Evolutionary conservation across 1,140 invertebrate species (phyloP).

Genomic region (Trichogramma pretiosum): DNA sequence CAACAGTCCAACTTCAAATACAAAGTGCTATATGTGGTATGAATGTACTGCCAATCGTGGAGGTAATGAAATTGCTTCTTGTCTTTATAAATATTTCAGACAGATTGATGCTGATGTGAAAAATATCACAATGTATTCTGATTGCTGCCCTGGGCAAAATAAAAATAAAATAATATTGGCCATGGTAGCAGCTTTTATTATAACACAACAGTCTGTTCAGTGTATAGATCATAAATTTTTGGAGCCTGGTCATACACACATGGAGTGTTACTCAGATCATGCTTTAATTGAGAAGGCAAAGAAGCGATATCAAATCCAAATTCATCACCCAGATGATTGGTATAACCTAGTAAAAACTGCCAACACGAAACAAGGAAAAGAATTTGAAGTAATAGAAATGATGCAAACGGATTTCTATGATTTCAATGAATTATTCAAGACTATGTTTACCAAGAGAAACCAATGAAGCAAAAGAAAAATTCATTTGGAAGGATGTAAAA

Average conservation of each 20-base stretch:
- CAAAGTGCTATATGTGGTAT: slow-evolving; percentile 3
- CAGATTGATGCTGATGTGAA: slow-evolving; percentile 16
- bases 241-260: slow-evolving; percentile 29
- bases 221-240: slow-evolving; percentile 33
- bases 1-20: not conserved
- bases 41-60: not conserved
- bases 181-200: slow-evolving; percentile 20
- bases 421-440: slow-evolving; percentile 5
- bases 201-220: slow-evolving; percentile 17
- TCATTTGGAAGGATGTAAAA: slow-evolving; percentile 8
- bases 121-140: slow-evolving; percentile 29
- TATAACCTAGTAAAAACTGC: slow-evolving; percentile 7
- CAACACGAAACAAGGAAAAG: not conserved
- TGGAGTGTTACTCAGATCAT: slow-evolving; percentile 31
- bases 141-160: slow-evolving; percentile 32
- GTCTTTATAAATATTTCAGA: slow-evolving; percentile 4
- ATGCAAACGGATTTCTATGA: slow-evolving; percentile 8
- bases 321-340: slow-evolving; percentile 17
- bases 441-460: slow-evolving; percentile 3
- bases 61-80: not conserved
- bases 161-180: slow-evolving; percentile 27
- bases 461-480: slow-evolving; percentile 5
- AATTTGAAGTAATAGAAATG: slow-evolving; percentile 9
- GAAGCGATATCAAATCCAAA: not conserved
- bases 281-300: slow-evolving; percentile 25